Base-by-base conservation (phyloP, 2,797 vertebrate species). In the Emydoidea blandingii region DNA sequence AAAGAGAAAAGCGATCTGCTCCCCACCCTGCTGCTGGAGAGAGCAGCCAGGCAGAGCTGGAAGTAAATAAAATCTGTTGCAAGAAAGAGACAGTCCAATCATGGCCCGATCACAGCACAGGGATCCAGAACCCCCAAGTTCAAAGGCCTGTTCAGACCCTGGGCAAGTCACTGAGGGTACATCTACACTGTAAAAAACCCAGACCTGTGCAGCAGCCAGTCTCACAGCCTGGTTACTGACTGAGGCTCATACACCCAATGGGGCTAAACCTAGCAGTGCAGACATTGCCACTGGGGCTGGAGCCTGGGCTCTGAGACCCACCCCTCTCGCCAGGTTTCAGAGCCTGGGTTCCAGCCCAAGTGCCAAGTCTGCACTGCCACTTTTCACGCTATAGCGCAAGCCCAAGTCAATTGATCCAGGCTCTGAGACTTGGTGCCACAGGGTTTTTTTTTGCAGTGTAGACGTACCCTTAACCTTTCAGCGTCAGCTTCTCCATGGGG, bases 1-100 rank as follows among this genome's bases (percentile, higher is more conserved):
- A 8, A 5, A 2, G 1, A 44, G 49, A 6, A 29, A n/a, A 15
- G 14, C 1, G 2, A 0, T 19, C n/a, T 21, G 37, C 27, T 27
- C 54, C 21, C 21, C 4, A 8, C 2, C 10, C n/a, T 3, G 9
- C 23, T 72, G 65, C n/a, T 41, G 65, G 10, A 72, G 65, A 72
- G 18, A 68, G n/a, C n/a, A 72, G 65, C 5, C 19, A 21, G 11
- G 65, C 5, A 11, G 4, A 72, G n/a, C n/a, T 21, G 65, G 65
- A 37, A 72, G n/a, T 41, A 6, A 41, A 41, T 72, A 23, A 72
- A 37, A 72, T 11, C 19, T 23, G 34, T 37, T 41, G n/a, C 65
- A 21, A 72, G 65, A 72, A 5, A 72, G n/a, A 72, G n/a, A 72
- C 16, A 29, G 25, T 14, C 21, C 41, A 14, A 16, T 54, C 53